These are phyloP conservation scores for Gobio gobio DNA, from an alignment of 2,113 vertebrate species.

Conservation along the genomic window DNA sequence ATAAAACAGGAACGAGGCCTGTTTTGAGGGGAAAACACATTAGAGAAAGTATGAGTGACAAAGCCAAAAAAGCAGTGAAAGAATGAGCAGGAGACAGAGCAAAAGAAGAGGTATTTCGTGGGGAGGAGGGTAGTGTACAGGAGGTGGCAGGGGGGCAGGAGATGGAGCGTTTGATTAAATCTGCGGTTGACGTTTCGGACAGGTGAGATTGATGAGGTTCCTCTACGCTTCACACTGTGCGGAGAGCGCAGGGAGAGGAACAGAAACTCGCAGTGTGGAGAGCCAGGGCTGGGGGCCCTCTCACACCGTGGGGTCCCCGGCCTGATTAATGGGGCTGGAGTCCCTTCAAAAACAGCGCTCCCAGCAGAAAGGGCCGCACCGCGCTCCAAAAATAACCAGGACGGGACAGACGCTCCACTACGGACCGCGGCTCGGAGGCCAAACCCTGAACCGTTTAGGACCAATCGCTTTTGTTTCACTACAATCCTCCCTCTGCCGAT, in stretches of 20 bases:
- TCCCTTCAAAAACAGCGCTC: conserved; percentile 80
- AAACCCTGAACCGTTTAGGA: conserved; percentile 45
- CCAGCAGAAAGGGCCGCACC: conserved; percentile 72
- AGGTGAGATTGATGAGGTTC: conserved; percentile 98
- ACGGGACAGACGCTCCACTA: conserved; percentile 52
- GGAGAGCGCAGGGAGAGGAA: conserved; percentile 79
- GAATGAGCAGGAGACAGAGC: conserved; percentile 58
- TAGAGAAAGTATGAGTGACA: conserved; percentile 27
- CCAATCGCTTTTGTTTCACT: conserved; percentile 48
- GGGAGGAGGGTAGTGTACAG: conserved; percentile 70
- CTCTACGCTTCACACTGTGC: conserved; percentile 89
- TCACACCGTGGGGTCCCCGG: conserved; percentile 77
- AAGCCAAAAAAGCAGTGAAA: conserved; percentile 42
- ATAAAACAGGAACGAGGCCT: conserved; percentile 56
- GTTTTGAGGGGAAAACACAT: conserved; percentile 6
- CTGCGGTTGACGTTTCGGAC: conserved; percentile 86
- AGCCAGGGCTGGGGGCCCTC: conserved; percentile 77
- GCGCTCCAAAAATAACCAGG: conserved; percentile 82
- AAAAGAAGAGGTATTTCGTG: conserved; percentile 62
- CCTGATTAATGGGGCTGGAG: conserved; percentile 95
- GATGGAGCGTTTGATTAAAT: conserved; percentile 83
- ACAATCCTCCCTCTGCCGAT: conserved; percentile 40
- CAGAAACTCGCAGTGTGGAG: conserved; percentile 83
- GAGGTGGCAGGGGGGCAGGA: conserved; percentile 64
- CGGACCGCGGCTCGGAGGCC: conserved; percentile 42